Base-by-base conservation (phyloP, 1,140 invertebrate species). In the Ceratina japonica region DNA sequence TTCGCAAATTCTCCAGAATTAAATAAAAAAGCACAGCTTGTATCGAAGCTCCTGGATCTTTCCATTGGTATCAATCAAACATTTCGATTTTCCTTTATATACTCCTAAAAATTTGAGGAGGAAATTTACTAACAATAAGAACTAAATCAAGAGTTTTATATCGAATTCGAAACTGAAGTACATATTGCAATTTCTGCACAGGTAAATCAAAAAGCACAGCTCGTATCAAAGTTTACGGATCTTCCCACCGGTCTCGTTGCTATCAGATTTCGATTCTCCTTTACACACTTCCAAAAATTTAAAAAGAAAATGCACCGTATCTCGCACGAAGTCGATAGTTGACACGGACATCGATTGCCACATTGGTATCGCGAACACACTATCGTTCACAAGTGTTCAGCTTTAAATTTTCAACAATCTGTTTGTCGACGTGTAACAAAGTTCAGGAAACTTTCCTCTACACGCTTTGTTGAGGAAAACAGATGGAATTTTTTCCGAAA, bases 261-360 rank as follows among this genome's bases (percentile, higher is more conserved):
- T 16, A 0, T 0, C 15, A 15, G 58, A 71, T 44, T 15, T 44
- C 15, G 37, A 2, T 49, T 51, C 51, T 5, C 18, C 22, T 49
- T 59, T 5, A 3, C 2, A 10, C 16, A 2, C 12, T 1, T 27
- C 10, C 12, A 15, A 20, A 31, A 59, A 24, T 75, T 66, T 4
- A 22, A 22, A 3, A 49, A 24, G 31, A 7, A 75, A 31, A 51
- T 59, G 18, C 16, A 44, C 5, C 5, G n/a, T n/a, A n/a, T n/a
- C n/a, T n/a, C n/a, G n/a, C n/a, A n/a, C n/a, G 31, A 68, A 75
- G 74, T 68, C 64, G 63, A 58, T 22, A 59, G 49, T 20, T 66
- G 63, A 68, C 22, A 31, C 24, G 31, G n/a, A 61, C 72, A 75
- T 65, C 72, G 63, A 68, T 68, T 58, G 63, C 24, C 61, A 27